Evolutionary conservation across 2,888 invertebrate genomes (phyloP), one percentile per base, ranked within the genome.

Genomic region (Cryptocheilus praepositus): DNA sequence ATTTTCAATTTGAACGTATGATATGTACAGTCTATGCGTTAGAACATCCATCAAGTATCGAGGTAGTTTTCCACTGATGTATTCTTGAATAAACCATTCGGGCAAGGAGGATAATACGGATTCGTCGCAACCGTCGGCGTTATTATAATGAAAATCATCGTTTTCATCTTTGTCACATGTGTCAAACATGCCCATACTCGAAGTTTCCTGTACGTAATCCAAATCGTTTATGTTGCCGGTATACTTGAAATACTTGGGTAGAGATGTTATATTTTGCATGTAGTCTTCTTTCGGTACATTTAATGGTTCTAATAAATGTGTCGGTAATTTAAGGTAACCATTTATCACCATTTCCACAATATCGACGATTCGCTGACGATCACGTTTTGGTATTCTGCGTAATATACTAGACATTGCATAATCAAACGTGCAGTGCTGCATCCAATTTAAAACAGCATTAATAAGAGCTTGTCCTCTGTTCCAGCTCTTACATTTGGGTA

Each of bases 1-100:
- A 85, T 94, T 92, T 86, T 96, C 95, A 5, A 95, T 92, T 89
- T 94, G 95, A 0, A 94, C 93, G 58, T 91, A 90, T 75, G 92
- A 93, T 70, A 94, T 91, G 81, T 93, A 92, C 54, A 92, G 89
- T 67, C 92, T 90, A 46, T 92, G 90, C n/a, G 91, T 91, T 64
- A 92, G 88, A 16, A 95, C 90, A 83, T 95, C 94, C 25, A 95
- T 91, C 78, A 94, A 92, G 67, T 91, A 90, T 8, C 93, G 89
- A 0, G 95, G 93, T 73, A 94, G 91, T 51, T 89, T 81, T 25
- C 92, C 93, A 2, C 88, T 88, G 51, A 92, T 90, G 66, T 94
- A 92, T 68, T 92, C 91, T 44, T 92, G 89, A 2, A 92, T 85
- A 83, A 95, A 93, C 94, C 95, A 95, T 2, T 2, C 0, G 5